These are phyloP conservation scores for Clarias gariepinus DNA, from an alignment of 2,113 vertebrate genomes.

Conservation along the genomic window DNA sequence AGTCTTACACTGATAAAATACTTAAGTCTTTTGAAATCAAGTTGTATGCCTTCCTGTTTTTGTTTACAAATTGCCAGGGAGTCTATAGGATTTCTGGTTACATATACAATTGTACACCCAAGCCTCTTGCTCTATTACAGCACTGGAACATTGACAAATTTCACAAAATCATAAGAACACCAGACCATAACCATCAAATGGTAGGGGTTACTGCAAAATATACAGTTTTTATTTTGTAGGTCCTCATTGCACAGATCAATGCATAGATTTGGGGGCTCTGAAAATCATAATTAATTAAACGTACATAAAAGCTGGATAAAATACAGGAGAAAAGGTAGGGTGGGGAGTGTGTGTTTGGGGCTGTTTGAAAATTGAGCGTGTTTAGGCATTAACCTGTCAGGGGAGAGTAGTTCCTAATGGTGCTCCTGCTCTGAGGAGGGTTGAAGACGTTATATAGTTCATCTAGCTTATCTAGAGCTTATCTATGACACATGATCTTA, in stretches of 20 bases:
- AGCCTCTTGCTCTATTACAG: neutral
- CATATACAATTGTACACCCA: neutral
- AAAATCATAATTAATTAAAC: neutral
- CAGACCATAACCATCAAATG: neutral
- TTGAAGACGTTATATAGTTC: neutral
- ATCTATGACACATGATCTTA: neutral
- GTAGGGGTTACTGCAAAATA: neutral
- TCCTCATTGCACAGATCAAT: neutral
- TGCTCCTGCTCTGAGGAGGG: neutral
- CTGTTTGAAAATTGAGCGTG: neutral
- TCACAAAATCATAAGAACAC: neutral
- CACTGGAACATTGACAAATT: neutral
- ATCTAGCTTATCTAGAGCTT: neutral
- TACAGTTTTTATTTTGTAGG: neutral
- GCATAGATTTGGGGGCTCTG: neutral
- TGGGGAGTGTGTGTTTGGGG: too few species aligned
- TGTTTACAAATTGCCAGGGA: neutral
- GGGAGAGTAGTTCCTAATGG: neutral
- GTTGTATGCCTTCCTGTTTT: neutral
- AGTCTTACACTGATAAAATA: neutral
- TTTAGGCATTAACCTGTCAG: constrained; percentile 8
- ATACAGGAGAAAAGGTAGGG: neutral
- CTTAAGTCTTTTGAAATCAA: neutral
- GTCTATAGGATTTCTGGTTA: neutral
- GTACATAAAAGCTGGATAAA: neutral